Evolutionary conservation across 92 coral and sea anemone species (phyloP), one percentile per base, ranked within the genome.

Genomic region (Zoanthus gigantus): DNA sequence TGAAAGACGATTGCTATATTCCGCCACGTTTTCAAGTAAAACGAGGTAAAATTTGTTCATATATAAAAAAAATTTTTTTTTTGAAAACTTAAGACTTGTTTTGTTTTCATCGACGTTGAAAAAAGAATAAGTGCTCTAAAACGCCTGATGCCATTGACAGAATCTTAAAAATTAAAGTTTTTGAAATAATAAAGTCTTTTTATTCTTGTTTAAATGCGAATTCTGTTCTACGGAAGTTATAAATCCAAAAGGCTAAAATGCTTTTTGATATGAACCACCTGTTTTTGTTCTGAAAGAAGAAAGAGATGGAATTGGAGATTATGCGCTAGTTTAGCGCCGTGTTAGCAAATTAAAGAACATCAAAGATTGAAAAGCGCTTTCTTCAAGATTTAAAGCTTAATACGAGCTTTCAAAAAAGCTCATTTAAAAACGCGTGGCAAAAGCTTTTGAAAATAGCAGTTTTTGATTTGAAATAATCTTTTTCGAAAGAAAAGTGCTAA

Each of bases 141-240:
- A 12, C 23, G 34, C 15, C 47, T 56, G 47, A 52, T 30, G 18
- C 4, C 68, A 12, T 17, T 53, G 68, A 77, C 47, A 77, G 68
- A 50, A 77, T n/a, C 18, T 5, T 4, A 6, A 30, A 12, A 54
- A 13, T 74, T 23, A 18, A 77, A 30, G 63, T 12, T 54, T 31
- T 30, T 32, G 17, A 30, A 77, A 56, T 77, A 34, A 77, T 54
- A 16, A 13, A 52, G 28, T 77, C 11, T 53, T 77, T 23, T 54
- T 29, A 14, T 77, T 77, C 48, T 54, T n/a, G 30, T 12, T 17
- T 28, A 30, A 53, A 54, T 53, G 82, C 37, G 67, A 77, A 31
- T 53, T 77, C 23, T 77, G 31, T 77, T 77, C 82, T 37, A 30
- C 53, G 44, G 23, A 77, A 77, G 54, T 54, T 54, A 28, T 53